phyloP scores from a whole-genome alignment of 2,797 vertebrate genomes.

The Iguana delicatissima region DNA sequence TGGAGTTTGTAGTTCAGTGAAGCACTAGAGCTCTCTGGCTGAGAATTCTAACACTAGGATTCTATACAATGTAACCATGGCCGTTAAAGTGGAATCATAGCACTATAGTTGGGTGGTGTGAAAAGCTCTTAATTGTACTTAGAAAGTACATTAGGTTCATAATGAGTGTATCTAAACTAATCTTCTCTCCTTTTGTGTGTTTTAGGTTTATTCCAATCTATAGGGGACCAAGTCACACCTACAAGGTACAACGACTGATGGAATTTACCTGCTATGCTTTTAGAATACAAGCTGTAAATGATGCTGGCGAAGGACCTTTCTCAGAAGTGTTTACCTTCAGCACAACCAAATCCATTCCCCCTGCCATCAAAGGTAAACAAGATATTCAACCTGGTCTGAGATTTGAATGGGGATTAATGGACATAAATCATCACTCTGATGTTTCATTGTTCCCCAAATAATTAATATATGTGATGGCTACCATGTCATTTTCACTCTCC shows the following conservation, averaged over 20 bases:
- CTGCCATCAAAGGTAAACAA: conserved; percentile 92
- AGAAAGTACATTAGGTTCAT: neutral
- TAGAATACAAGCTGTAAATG: conserved; percentile 94
- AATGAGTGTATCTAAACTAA: neutral
- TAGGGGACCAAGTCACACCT: conserved; percentile 96
- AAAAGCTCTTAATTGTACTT: neutral
- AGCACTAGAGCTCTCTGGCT: too few species aligned
- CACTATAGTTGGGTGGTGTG: too few species aligned
- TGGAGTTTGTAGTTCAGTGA: too few species aligned
- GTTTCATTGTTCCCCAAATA: neutral
- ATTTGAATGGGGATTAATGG: conserved; percentile 17
- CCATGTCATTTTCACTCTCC: too few species aligned
- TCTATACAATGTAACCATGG: too few species aligned
- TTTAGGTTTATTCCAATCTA: conserved; percentile 95
- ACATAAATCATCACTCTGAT: neutral
- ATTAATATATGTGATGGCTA: too few species aligned
- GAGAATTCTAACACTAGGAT: too few species aligned
- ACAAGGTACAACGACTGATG: conserved; percentile 93
- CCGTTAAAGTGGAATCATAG: too few species aligned
- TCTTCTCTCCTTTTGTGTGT: conserved; percentile 37
- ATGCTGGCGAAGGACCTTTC: conserved; percentile 94
- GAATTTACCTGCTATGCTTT: conserved; percentile 95
- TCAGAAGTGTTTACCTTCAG: conserved; percentile 92
- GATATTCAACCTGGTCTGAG: neutral
- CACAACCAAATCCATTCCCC: conserved; percentile 95